phyloP scores from a whole-genome alignment of 2,113 vertebrate species.

The Phalacrocorax pelagicus region DNA sequence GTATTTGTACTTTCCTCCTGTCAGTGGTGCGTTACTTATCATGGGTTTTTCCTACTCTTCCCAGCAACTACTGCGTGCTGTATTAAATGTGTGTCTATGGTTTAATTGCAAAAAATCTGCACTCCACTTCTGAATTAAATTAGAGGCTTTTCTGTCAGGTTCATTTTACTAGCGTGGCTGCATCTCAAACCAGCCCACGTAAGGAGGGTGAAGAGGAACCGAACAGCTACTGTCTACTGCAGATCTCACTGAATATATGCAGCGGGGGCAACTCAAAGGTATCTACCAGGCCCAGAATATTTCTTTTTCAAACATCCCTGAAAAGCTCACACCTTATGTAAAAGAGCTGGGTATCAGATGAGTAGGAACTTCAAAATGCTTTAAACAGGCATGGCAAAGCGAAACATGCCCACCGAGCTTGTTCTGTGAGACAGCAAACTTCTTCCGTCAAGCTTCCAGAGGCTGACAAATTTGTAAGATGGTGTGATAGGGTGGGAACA shows the following conservation, averaged over 20 bases:
- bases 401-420: neutral
- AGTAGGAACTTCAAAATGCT: neutral
- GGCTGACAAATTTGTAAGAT: neutral
- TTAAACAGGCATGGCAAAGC: neutral
- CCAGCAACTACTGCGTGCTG: neutral
- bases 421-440: neutral
- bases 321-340: constrained; percentile 15
- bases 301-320: neutral
- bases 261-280: neutral
- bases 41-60: neutral
- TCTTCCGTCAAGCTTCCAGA: neutral
- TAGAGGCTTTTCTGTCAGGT: constrained; percentile 34
- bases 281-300: neutral
- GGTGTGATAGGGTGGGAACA: neutral
- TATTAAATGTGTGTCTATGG: constrained; percentile 2
- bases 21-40: neutral
- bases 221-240: neutral
- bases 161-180: neutral
- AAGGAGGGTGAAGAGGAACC: neutral
- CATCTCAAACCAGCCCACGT: constrained; percentile 17
- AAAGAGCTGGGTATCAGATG: neutral
- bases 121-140: constrained; percentile 20
- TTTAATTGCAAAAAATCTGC: constrained; percentile 28
- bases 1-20: neutral
- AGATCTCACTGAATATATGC: constrained; percentile 57